Conservation (phyloP, 2,113 vertebrate species). For the Aptenodytes patagonicus region DNA sequence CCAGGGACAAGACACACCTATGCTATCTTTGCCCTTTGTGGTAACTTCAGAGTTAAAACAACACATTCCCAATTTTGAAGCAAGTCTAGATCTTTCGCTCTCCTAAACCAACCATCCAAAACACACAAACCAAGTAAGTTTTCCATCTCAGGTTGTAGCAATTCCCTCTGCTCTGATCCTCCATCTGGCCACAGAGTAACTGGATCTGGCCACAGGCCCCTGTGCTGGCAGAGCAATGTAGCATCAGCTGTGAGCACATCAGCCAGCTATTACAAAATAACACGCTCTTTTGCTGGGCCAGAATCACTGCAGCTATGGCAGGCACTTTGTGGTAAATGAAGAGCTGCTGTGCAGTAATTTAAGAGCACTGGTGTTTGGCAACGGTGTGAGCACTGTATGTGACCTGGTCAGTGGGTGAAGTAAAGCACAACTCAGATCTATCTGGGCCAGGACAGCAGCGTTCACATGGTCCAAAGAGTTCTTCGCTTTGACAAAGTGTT, state of each 20-base stretch:
- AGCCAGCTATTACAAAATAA: background rate
- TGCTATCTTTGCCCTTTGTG: background rate
- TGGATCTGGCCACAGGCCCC: background rate
- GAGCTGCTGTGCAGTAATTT: background rate
- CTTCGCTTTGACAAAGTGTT: background rate
- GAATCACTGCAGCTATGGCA: background rate
- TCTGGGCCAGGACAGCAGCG: background rate
- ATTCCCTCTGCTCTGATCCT: background rate
- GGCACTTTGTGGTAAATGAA: background rate
- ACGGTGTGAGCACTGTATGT: accelerated
- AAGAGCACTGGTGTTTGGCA: background rate
- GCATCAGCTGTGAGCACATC: accelerated
- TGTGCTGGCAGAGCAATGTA: accelerated
- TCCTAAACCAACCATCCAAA: background rate
- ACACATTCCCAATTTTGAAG: background rate
- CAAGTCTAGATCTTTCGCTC: background rate
- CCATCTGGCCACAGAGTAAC: background rate
- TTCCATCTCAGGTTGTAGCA: background rate
- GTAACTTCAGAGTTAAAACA: background rate
- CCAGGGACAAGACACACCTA: background rate
- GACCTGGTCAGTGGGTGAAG: background rate
- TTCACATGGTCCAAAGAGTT: accelerated
- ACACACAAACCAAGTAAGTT: background rate
- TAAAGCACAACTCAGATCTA: background rate
- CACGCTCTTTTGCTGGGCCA: background rate